Conservation (phyloP, 92 coral and sea anemone genomes). For the Diadumene lineata region DNA sequence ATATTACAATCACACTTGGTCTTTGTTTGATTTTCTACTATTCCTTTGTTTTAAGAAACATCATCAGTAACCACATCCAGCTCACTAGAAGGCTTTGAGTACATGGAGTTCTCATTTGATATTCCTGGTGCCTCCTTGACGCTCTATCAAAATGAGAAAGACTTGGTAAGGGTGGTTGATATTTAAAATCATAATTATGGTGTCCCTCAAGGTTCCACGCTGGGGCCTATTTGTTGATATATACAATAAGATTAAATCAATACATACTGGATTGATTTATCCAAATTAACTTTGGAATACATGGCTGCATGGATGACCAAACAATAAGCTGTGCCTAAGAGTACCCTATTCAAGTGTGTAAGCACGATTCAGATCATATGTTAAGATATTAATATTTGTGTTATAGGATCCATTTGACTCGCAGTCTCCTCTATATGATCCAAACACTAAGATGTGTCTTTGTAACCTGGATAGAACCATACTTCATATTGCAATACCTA, state of each 20-base stretch:
- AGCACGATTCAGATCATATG: too few species aligned
- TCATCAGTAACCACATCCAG: slow-evolving; percentile 5
- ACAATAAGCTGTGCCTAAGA: too few species aligned
- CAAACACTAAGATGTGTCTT: slow-evolving; percentile 58
- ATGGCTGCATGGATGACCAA: too few species aligned
- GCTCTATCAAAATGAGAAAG: slow-evolving; percentile 75
- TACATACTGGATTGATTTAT: too few species aligned
- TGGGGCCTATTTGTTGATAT: too few species aligned
- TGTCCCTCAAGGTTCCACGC: too few species aligned
- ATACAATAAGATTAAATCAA: too few species aligned
- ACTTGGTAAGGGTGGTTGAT: slow-evolving; percentile 53
- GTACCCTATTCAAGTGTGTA: too few species aligned
- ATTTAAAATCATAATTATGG: too few species aligned
- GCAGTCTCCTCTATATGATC: slow-evolving; percentile 69
- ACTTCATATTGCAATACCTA: slow-evolving; percentile 63
- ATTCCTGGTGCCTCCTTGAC: slow-evolving; percentile 81
- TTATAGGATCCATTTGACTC: slow-evolving; percentile 83
- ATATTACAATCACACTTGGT: too few species aligned
- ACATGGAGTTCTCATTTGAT: slow-evolving; percentile 69
- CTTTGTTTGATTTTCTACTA: not conserved
- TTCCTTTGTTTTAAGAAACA: slow-evolving; percentile 12
- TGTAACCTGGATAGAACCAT: slow-evolving; percentile 77
- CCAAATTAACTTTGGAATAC: too few species aligned
- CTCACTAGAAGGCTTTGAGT: slow-evolving; percentile 53
- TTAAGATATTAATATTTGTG: not conserved